A percentile compares a stretch with the other conserved stretches of the same genome.
phyloP scores from a whole-genome alignment of 2,888 invertebrate species.

The Clunio marinus region DNA sequence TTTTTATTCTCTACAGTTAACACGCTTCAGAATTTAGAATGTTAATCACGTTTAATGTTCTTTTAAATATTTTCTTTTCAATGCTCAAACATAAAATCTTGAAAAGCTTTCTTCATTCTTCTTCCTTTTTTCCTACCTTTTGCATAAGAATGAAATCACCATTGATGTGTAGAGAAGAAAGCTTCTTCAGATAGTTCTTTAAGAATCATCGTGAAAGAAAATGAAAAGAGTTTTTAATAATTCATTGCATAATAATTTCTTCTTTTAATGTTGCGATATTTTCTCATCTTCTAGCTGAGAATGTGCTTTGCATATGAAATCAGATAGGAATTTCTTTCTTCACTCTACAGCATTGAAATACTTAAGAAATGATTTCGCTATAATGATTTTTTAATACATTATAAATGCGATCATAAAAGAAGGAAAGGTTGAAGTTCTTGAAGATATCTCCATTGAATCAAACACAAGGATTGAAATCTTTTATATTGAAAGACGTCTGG shows the following conservation, averaged over 20 bases:
- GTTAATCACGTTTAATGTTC: conserved; percentile 4
- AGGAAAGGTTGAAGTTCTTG: no score
- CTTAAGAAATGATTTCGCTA: neutral
- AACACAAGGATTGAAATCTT: no score
- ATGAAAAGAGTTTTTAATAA: conserved; percentile 29
- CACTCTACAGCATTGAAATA: neutral
- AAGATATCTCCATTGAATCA: no score
- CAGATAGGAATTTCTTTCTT: neutral
- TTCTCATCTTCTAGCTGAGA: neutral
- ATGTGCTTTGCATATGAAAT: neutral
- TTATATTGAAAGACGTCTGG: no score
- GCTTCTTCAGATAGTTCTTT: neutral
- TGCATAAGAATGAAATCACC: no score
- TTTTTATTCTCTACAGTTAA: no score
- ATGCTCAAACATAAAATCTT: neutral
- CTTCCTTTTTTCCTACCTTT: no score
- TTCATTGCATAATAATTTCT: conserved; percentile 21
- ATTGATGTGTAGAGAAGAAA: neutral
- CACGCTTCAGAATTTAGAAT: no score
- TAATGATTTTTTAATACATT: neutral
- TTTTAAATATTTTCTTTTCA: neutral
- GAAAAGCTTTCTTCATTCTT: conserved; percentile 3
- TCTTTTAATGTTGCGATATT: neutral
- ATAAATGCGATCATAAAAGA: neutral
- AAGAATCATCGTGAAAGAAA: neutral